Evolutionary conservation across 2,797 vertebrate genomes (phyloP).

Genomic region (Esox lucius): DNA sequence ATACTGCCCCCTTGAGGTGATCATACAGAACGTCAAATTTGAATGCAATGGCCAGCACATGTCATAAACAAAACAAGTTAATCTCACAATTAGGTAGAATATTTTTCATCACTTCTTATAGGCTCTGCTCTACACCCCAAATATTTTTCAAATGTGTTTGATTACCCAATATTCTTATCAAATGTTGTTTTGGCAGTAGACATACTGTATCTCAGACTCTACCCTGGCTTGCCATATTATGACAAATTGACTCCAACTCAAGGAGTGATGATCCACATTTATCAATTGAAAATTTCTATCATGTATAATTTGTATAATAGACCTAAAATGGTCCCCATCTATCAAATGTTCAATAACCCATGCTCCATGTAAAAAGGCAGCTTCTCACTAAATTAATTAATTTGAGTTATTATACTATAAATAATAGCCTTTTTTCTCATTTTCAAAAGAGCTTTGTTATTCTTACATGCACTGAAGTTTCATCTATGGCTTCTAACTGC

Average conservation of each 20-base stretch:
- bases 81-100: background rate
- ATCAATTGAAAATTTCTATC: background rate
- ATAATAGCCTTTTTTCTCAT: background rate
- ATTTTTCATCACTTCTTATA: background rate
- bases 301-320: constrained; percentile 9
- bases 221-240: background rate
- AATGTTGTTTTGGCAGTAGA: background rate
- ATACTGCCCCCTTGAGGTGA: constrained; percentile 48
- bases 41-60: background rate
- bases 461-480: background rate
- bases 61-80: too few relatives aligned
- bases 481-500: background rate
- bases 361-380: background rate
- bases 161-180: background rate
- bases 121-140: background rate
- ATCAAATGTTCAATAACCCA: constrained; percentile 5
- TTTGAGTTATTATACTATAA: constrained; percentile 1
- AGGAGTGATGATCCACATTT: background rate
- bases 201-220: background rate
- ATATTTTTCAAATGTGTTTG: background rate
- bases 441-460: constrained; percentile 4
- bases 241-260: background rate
- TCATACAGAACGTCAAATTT: constrained; percentile 8
- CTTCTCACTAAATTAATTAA: background rate
- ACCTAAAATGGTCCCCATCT: constrained; percentile 1